Percentiles rank a stretch among this genome's conserved stretches.
phyloP scores from a whole-genome alignment of 2,113 vertebrate species.

The Aviceda subcristata region DNA sequence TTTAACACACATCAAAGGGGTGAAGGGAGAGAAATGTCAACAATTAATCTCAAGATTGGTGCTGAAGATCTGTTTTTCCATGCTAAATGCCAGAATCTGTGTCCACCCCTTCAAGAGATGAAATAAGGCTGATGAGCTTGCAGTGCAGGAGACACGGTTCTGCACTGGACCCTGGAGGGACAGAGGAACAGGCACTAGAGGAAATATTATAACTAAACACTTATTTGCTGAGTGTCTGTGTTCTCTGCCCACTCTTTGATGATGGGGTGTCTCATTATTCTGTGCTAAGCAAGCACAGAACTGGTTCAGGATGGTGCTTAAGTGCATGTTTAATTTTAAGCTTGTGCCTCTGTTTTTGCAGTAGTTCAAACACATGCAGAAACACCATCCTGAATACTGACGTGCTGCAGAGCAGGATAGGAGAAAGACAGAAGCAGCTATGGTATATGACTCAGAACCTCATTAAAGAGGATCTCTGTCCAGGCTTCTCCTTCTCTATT shows the following conservation, averaged over 20 bases:
- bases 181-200: background rate
- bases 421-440: background rate
- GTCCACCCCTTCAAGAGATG: background rate
- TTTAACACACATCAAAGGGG: background rate
- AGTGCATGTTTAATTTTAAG: background rate
- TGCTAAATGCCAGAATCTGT: background rate
- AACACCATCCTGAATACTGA: background rate
- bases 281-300: background rate
- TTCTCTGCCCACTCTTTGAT: background rate
- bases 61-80: background rate
- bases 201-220: background rate
- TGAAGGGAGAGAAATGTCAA: background rate
- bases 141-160: background rate
- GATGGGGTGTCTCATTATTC: accelerated
- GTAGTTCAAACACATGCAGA: background rate
- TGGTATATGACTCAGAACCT: background rate
- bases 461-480: background rate
- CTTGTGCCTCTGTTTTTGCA: background rate
- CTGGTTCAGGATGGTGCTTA: background rate
- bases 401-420: accelerated
- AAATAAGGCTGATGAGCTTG: background rate
- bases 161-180: background rate
- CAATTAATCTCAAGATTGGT: background rate
- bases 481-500: background rate
- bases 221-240: background rate